A percentile compares a stretch with the other conserved stretches of the same genome.
Conservation (phyloP, 2,797 vertebrate species). For the Hydrophis major region DNA sequence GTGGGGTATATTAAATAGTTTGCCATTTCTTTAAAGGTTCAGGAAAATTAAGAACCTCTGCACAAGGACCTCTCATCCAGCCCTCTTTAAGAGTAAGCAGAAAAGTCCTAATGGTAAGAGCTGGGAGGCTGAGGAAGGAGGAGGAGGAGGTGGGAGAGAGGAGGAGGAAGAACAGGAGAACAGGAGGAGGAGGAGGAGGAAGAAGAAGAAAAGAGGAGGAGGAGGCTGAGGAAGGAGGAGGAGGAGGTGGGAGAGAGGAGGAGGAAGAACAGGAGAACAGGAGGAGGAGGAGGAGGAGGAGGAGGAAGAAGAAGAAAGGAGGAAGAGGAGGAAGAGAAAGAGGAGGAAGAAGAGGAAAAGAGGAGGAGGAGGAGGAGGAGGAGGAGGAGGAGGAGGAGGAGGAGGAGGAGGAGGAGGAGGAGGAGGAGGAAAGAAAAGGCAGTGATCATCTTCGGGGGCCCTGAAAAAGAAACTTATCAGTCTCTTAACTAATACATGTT, state of each 20-base stretch:
- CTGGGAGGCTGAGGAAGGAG: too few species aligned
- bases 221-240: not conserved
- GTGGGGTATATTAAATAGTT: not conserved
- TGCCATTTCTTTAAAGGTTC: too few species aligned
- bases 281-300: too few species aligned
- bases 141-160: too few species aligned
- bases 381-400: rapidly evolving
- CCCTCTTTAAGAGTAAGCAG: not conserved
- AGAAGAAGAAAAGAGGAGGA: too few species aligned
- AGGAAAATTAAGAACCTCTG: not conserved
- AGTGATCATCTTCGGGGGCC: not conserved
- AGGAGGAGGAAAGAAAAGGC: not conserved
- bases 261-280: too few species aligned
- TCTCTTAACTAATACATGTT: not conserved
- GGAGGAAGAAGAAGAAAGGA: rapidly evolving
- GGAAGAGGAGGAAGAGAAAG: rapidly evolving
- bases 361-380: rapidly evolving
- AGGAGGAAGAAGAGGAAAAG: rapidly evolving
- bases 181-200: too few species aligned
- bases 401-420: too few species aligned
- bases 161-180: too few species aligned
- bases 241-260: rapidly evolving
- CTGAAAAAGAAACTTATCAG: not conserved
- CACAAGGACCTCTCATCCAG: not conserved
- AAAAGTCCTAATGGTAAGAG: not conserved